Conservation (phyloP, 2,797 vertebrate species). For the Sebastes glaucus region DNA sequence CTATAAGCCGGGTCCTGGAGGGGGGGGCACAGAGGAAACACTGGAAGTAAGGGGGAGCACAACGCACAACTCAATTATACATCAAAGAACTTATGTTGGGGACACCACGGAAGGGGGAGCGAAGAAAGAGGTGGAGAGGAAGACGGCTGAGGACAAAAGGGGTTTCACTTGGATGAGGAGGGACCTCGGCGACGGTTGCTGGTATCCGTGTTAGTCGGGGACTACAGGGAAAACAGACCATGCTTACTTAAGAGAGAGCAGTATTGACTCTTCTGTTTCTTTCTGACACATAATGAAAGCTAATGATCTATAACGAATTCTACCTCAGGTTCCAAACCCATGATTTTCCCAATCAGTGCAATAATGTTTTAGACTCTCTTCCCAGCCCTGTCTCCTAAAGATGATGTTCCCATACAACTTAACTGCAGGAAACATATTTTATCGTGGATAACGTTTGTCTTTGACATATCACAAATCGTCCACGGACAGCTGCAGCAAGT, state of each 20-base stretch:
- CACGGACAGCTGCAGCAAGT: background rate
- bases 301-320: background rate
- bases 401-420: background rate
- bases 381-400: background rate
- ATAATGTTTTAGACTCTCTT: background rate
- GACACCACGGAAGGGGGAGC: slow-evolving; percentile 18
- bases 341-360: background rate
- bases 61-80: slow-evolving; percentile 75
- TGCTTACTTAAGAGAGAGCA: background rate
- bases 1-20: slow-evolving; percentile 23
- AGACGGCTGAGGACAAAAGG: background rate
- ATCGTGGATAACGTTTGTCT: background rate
- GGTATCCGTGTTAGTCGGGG: background rate
- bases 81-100: slow-evolving; percentile 71
- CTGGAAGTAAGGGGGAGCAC: slow-evolving; percentile 3
- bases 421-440: background rate
- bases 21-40: slow-evolving; percentile 3
- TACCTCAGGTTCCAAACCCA: background rate
- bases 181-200: slow-evolving; percentile 1
- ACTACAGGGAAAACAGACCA: background rate
- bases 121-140: background rate
- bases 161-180: slow-evolving; percentile 13
- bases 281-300: background rate
- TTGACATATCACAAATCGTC: background rate
- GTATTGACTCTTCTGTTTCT: background rate